Evolutionary conservation across 1,140 invertebrate genomes (phyloP), one percentile per base, ranked within the genome.

Genomic region (Stegodyphus dumicola): DNA sequence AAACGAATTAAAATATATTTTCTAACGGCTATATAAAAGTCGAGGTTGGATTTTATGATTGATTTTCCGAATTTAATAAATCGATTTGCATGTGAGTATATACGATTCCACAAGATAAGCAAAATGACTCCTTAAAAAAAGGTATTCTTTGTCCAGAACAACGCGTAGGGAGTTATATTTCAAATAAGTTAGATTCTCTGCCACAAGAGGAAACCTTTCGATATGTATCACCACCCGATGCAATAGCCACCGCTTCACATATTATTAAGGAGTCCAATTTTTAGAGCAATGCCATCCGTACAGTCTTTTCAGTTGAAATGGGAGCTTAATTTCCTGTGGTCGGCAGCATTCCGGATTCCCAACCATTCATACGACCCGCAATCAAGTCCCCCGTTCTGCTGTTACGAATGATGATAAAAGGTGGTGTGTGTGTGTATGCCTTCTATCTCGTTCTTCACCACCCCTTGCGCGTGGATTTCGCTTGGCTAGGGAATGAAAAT

Each of bases 291-390:
- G 56, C 56, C 9, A 60, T 1, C 33, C 33, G 33, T 33, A 33
- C 33, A 60, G 9, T 15, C 56, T 60, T 60, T 77, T 77, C 75
- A 18, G 18, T 65, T 75, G 53, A 64, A 7, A n/a, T 15, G 33
- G 54, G 60, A 52, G 60, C 69, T 83, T 83, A 83, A 83, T 83
- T 83, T 83, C 79, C 79, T 83, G 79, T 83, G 79, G 79, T 75
- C 79, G 48, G 79, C 66, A 51, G 79, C 33, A 65, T 54, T 6
- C 79, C 71, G 70, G 70, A 66, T 65, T 74, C 79, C 51, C 54
- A 15, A 60, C 53, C 79, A 83, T 83, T 83, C 79, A 79, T 79
- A 66, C 33, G 5, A 49, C 51, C 52, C 6, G 51, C 56, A 60
- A 60, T 60, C 56, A 60, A 18, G 73, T 7, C 13, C 51, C 56